A percentile compares a stretch with the other conserved stretches of the same genome.
Conservation (phyloP, 1,140 invertebrate species). For the Leptestheria dahalacensis region DNA sequence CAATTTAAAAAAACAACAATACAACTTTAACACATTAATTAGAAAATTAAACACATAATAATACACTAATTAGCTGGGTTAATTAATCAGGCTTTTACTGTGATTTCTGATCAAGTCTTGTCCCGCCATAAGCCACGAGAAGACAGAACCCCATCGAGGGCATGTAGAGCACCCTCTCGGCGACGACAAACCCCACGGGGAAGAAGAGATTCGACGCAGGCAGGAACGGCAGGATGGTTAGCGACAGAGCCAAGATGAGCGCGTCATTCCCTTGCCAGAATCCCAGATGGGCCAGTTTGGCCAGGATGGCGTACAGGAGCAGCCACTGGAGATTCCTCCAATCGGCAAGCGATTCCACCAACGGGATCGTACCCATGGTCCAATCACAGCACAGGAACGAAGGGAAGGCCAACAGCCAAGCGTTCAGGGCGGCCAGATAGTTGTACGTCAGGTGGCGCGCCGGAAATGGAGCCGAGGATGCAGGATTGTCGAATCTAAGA, state of each 20-base stretch:
- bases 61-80: not conserved
- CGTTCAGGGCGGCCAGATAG: conserved; percentile 79
- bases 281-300: conserved; percentile 45
- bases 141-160: conserved; percentile 95
- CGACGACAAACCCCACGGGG: conserved; percentile 79
- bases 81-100: conserved; percentile 26
- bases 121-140: conserved; percentile 66
- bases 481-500: conserved; percentile 84
- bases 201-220: conserved; percentile 75
- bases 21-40: not conserved
- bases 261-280: conserved; percentile 26
- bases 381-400: conserved; percentile 89
- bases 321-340: conserved; percentile 70
- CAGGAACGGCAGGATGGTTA: conserved; percentile 58
- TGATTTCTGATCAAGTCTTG: conserved; percentile 32
- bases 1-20: not conserved
- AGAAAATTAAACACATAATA: not conserved
- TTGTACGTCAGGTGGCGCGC: conserved; percentile 79
- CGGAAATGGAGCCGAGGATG: conserved; percentile 59
- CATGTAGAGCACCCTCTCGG: conserved; percentile 74
- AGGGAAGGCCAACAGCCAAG: conserved; percentile 77
- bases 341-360: conserved; percentile 65
- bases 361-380: conserved; percentile 93
- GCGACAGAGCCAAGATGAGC: conserved; percentile 10
- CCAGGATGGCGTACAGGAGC: conserved; percentile 45